Evolutionary conservation across 2,888 invertebrate species (phyloP), one percentile per base, ranked within the genome.

Genomic region (Acronicta leporina): DNA sequence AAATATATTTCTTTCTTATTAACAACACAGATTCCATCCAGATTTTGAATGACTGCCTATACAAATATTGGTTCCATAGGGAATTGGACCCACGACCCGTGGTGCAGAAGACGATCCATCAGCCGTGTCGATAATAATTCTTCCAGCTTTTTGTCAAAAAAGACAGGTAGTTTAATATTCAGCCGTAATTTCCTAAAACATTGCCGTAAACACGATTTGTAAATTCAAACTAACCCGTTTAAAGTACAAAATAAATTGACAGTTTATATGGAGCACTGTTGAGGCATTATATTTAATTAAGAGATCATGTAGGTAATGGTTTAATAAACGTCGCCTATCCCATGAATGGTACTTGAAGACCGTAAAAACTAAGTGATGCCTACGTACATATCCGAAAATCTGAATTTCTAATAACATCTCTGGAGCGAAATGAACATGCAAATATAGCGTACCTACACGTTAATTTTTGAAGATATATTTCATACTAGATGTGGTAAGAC

Each of bases 381-480:
- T 82, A 80, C 83, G 71, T 69, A 81, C 77, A 80, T 81, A 83
- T 82, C 81, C 83, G 85, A 82, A 90, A 90, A 91, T 92, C 91
- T 91, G 88, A 92, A 92, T 90, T 88, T 90, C 91, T 91, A 91
- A 92, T 92, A 90, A 87, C 87, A 87, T 86, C 81, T 86, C 89
- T 82, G 79, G 79, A 84, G 84, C 79, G 79, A 85, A 88, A 87
- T 89, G 89, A 88, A 89, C 89, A 90, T 87, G 90, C 87, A 89
- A 91, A 90, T 92, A 89, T 85, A 87, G 77, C 80, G 82, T 83
- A 84, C 20, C 20, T 20, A 20, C 81, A 84, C 84, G 84, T 89
- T 86, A 84, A 86, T 88, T 87, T 87, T 84, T 83, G 63, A 55
- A 43, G 84, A 87, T 58, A 33, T 79, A 82, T 42, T 66, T 27